These are phyloP conservation scores for Echinops telfairi DNA, from an alignment of 2,113 vertebrate species.

Conservation along the genomic window DNA sequence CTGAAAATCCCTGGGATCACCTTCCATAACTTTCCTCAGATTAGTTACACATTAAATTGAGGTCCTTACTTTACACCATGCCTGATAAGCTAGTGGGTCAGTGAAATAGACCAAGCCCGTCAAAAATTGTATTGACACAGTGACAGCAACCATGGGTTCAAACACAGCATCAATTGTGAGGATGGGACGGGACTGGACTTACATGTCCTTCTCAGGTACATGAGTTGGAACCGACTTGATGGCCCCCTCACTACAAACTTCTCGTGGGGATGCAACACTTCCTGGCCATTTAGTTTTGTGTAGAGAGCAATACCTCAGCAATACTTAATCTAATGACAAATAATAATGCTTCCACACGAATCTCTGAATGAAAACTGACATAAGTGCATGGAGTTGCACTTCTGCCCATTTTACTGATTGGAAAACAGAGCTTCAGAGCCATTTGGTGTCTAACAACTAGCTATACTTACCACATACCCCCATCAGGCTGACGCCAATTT, in stretches of 20 bases:
- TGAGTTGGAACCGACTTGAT: too few relatives aligned
- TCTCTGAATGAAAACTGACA: background rate
- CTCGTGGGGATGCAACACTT: background rate
- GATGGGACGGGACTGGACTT: too few relatives aligned
- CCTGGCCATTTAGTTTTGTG: too few relatives aligned
- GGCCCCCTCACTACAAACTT: too few relatives aligned
- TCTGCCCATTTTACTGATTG: background rate
- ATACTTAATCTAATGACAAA: background rate
- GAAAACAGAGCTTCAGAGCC: background rate
- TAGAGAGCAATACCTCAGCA: background rate
- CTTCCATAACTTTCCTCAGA: background rate
- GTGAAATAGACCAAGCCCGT: too few relatives aligned
- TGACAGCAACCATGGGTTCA: too few relatives aligned
- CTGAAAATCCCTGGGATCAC: background rate
- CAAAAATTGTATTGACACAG: too few relatives aligned
- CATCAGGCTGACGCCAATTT: background rate
- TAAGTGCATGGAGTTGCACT: background rate
- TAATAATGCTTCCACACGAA: background rate
- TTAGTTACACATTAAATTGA: background rate
- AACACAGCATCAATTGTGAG: too few relatives aligned
- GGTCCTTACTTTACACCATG: background rate
- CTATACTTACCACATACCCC: too few relatives aligned
- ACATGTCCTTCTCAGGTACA: too few relatives aligned
- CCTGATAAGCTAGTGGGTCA: too few relatives aligned
- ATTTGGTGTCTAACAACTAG: fast-evolving